Percentiles rank a stretch among this genome's conserved stretches.
phyloP scores from a whole-genome alignment of 2,113 vertebrate species.

The Bungarus multicinctus region DNA sequence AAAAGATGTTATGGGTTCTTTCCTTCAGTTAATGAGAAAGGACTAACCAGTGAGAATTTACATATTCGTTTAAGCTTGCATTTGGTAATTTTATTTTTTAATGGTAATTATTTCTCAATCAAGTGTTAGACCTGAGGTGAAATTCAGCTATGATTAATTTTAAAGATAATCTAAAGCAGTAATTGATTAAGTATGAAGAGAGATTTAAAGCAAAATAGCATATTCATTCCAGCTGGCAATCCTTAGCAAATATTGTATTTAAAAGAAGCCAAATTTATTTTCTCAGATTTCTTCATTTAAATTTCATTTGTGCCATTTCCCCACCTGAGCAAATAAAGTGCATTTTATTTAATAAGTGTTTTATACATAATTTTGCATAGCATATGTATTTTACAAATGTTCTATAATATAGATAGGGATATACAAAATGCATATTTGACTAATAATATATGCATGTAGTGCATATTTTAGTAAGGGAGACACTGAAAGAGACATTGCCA shows the following conservation, averaged over 20 bases:
- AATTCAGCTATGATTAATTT: background rate
- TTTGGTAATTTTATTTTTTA: background rate
- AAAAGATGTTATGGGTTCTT: background rate
- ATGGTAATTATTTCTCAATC: background rate
- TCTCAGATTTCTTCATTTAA: no score
- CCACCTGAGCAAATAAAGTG: no score
- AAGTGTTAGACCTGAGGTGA: background rate
- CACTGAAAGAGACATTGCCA: no score
- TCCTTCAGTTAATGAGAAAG: background rate
- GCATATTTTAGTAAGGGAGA: background rate
- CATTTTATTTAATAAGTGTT: no score
- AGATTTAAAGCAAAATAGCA: background rate
- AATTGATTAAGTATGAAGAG: conserved; percentile 1
- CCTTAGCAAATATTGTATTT: background rate
- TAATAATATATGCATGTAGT: no score
- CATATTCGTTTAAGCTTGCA: background rate
- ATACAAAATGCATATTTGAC: background rate
- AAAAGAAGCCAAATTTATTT: no score
- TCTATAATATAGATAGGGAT: no score
- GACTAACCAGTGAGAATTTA: background rate
- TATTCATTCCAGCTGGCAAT: background rate
- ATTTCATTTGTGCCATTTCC: no score
- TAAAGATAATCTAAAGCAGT: background rate
- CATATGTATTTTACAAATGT: no score
- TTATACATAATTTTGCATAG: no score